A percentile compares a stretch with the other conserved stretches of the same genome.
These are phyloP conservation scores for Oreocharis arfaki DNA, from an alignment of 2,113 vertebrate species.

Conservation along the genomic window DNA sequence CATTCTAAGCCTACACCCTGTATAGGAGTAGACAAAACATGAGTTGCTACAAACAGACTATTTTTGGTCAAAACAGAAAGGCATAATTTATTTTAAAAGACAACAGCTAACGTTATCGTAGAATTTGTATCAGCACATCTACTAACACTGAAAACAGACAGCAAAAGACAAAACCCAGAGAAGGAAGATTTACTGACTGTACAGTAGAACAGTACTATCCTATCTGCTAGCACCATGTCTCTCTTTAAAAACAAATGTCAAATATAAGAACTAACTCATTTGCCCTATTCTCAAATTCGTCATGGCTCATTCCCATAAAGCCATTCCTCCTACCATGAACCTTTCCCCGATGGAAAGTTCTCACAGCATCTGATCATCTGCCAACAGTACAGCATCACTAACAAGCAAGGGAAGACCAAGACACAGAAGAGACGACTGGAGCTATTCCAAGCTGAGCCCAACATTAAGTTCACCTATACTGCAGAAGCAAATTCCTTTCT, in stretches of 20 bases:
- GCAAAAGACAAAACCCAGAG: background rate
- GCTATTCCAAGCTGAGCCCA: background rate
- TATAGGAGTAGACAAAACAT: background rate
- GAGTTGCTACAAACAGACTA: background rate
- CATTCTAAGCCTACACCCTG: background rate
- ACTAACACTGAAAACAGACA: background rate
- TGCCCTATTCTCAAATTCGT: background rate
- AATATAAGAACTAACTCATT: background rate
- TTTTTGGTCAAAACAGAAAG: background rate
- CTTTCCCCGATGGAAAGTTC: background rate
- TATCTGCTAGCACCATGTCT: background rate
- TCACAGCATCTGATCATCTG: background rate
- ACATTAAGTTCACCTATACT: background rate
- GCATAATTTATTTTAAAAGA: background rate
- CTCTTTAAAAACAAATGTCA: background rate
- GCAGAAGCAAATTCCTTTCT: background rate
- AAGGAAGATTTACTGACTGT: background rate
- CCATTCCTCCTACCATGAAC: background rate
- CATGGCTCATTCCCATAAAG: background rate
- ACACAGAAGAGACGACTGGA: background rate
- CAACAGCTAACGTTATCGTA: background rate
- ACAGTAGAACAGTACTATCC: background rate
- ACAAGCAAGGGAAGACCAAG: background rate
- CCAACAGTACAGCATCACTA: background rate
- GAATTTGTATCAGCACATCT: background rate